Base-by-base conservation (phyloP, 2,797 vertebrate genomes). In the Triplophysa bombifrons region DNA sequence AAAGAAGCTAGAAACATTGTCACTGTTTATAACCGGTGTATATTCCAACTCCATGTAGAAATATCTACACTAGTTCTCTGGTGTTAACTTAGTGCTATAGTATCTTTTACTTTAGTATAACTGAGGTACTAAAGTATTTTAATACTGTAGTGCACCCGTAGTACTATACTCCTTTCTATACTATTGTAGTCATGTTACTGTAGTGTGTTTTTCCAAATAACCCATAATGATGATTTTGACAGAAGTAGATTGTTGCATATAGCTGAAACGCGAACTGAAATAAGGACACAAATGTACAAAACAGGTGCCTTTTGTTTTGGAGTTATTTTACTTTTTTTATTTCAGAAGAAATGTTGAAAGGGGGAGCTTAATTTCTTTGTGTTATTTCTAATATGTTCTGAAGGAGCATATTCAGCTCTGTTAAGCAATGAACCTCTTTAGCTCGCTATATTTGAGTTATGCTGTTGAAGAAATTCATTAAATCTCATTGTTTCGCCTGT, bases 371-470 rank as follows among this genome's bases (percentile, higher is more conserved):
- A 90, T 93, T 89, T 71, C 85, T 73, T 79, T 84, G 77, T 88
- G 66, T 58, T 73, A 34, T 38, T 66, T 72, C 64, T 56, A 91
- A 92, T 93, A 91, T 91, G 90, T 85, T 92, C 89, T 84, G 44
- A 61, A 66, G 11, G 89, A 88, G 87, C 89, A 88, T 89, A 89
- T 92, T 89, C 89, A 86, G 86, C 87, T 81, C 79, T 85, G 92
- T 93, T 92, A 90, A 93, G 91, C 92, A 82, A 88, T 93, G 91
- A 92, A 91, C 91, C 92, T 93, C 87, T 90, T 81, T 83, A 85
- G 89, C 91, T 90, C 88, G 14, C 86, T 89, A 88, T 91, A 87
- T 89, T 76, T 86, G 88, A 93, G 90, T 91, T 91, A 77, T 66
- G 78, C 86, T 88, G 86, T 89, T 71, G n/a, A 76, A 84, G 60